phyloP scores from a whole-genome alignment of 1,140 invertebrate genomes.

The Tenebrio molitor region DNA sequence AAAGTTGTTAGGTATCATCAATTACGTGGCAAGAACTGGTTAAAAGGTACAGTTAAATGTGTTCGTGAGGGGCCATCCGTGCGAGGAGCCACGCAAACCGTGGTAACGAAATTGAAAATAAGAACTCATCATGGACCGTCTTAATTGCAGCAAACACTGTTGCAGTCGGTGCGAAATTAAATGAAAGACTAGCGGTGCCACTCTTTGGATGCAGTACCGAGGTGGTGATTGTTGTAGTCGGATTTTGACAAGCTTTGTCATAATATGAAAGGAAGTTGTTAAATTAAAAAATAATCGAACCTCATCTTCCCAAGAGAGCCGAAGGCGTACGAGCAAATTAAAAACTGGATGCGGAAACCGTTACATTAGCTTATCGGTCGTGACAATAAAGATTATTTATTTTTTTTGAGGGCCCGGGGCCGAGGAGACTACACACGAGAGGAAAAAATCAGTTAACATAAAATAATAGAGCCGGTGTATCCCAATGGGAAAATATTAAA shows the following conservation, averaged over 20 bases:
- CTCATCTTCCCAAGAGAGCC: conserved; percentile 16
- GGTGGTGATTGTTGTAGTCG: too few species aligned
- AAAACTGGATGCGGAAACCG: conserved; percentile 31
- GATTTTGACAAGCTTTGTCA: background rate
- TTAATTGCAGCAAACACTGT: too few species aligned
- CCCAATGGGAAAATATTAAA: conserved; percentile 14
- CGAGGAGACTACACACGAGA: background rate
- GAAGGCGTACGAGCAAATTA: conserved; percentile 17
- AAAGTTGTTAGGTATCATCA: background rate
- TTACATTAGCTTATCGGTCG: conserved; percentile 27
- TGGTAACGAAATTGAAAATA: too few species aligned
- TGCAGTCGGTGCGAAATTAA: too few species aligned
- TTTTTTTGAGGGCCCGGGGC: background rate
- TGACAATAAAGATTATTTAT: conserved; percentile 18
- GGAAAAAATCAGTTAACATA: conserved; percentile 36
- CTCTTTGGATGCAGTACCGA: too few species aligned
- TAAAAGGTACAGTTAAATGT: conserved; percentile 29
- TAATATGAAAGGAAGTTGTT: conserved; percentile 30
- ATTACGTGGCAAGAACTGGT: conserved; percentile 19
- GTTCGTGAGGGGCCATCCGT: too few species aligned
- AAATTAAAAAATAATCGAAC: conserved; percentile 6
- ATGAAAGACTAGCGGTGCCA: too few species aligned
- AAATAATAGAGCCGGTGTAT: conserved; percentile 18
- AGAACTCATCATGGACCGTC: too few species aligned
- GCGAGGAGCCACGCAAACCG: conserved; percentile 8